Percentiles rank a stretch among this genome's conserved stretches.
Evolutionary conservation across 2,113 vertebrate genomes (phyloP).

Genomic region (Megaceryle torquata): DNA sequence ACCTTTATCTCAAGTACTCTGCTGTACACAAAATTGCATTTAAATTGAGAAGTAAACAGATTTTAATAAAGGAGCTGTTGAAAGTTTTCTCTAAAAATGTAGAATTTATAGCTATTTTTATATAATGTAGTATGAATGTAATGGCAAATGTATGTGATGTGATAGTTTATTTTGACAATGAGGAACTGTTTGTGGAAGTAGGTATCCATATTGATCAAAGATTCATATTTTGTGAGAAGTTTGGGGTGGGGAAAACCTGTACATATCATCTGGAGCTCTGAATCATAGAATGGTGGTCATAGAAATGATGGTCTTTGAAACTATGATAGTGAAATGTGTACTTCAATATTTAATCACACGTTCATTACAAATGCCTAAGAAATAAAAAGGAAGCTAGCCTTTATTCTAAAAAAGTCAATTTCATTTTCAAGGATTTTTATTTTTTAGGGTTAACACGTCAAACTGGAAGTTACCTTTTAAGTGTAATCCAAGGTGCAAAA

Average conservation of each 20-base stretch:
- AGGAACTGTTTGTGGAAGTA: background rate
- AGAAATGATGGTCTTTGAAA: background rate
- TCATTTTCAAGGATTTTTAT: background rate
- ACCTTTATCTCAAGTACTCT: background rate
- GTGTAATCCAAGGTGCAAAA: background rate
- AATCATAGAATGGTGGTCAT: no score
- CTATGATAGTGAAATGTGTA: background rate
- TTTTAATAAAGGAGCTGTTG: background rate
- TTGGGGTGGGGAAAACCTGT: background rate
- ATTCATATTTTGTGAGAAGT: background rate
- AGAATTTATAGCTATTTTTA: background rate
- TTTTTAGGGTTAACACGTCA: background rate
- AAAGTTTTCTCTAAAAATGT: background rate
- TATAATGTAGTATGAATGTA: background rate
- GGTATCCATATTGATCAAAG: accelerated
- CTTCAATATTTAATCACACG: background rate
- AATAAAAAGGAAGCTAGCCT: background rate
- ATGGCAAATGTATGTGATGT: background rate
- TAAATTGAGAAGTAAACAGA: background rate
- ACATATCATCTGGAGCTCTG: background rate
- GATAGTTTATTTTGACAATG: background rate
- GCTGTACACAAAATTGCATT: background rate
- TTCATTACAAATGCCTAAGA: background rate
- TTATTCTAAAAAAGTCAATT: background rate
- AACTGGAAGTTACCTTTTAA: background rate